Conservation (phyloP, 1,140 invertebrate genomes). For the Scylla paramamosain region DNA sequence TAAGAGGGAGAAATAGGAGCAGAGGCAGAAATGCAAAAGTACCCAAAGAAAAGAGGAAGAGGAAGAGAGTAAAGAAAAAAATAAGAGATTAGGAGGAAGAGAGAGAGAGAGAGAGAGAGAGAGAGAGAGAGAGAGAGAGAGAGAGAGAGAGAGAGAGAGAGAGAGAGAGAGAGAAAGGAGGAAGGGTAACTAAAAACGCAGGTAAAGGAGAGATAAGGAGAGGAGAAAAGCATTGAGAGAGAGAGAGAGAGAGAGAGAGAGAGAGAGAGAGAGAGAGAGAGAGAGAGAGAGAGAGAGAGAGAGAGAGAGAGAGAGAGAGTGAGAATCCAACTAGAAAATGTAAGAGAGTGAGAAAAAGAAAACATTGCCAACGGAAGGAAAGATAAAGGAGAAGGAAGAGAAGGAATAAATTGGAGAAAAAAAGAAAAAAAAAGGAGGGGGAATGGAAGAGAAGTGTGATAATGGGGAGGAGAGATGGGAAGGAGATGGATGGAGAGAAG, state of each 20-base stretch:
- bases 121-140: neutral
- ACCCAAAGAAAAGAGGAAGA: neutral
- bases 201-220: neutral
- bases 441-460: too few relatives aligned
- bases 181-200: neutral
- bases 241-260: neutral
- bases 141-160: neutral
- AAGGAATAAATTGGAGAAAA: neutral
- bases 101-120: neutral
- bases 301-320: neutral
- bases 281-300: constrained; percentile 11
- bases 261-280: neutral
- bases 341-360: neutral
- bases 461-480: too few relatives aligned
- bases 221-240: neutral
- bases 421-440: neutral
- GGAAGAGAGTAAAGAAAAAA: neutral
- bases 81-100: neutral
- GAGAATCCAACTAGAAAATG: neutral
- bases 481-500: too few relatives aligned
- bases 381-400: neutral
- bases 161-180: neutral
- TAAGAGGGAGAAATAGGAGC: neutral
- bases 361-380: neutral
- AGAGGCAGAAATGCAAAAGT: too few relatives aligned